These are phyloP conservation scores for Metaphire vulgaris DNA, from an alignment of 1,140 invertebrate genomes.

Conservation along the genomic window DNA sequence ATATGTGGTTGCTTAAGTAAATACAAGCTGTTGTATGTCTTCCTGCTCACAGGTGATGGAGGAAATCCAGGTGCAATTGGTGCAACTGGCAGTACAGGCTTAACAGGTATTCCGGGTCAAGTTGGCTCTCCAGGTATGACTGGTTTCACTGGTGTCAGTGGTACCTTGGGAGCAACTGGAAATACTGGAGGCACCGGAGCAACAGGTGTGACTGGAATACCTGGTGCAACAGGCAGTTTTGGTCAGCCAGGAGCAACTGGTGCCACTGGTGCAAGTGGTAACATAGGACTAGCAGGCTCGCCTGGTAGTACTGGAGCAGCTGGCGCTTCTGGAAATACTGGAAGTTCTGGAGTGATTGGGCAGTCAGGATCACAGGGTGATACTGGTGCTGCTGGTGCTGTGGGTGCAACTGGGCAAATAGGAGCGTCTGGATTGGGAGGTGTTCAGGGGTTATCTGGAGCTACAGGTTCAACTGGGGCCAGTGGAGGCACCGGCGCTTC, in stretches of 20 bases:
- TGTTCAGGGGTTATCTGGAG: background rate
- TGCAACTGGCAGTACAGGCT: background rate
- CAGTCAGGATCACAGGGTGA: background rate
- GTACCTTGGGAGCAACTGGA: conserved; percentile 8
- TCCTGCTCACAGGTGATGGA: background rate
- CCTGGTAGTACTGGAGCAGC: background rate
- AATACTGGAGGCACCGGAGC: background rate
- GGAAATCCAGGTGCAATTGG: background rate
- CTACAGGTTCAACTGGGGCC: background rate
- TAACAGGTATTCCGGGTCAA: background rate
- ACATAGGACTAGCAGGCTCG: background rate
- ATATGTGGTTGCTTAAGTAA: no score
- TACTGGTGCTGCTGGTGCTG: background rate
- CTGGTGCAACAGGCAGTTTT: background rate
- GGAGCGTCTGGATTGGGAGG: conserved; percentile 1
- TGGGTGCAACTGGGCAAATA: background rate
- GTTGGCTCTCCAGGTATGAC: conserved; percentile 6
- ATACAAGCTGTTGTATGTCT: no score
- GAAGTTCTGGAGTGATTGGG: background rate
- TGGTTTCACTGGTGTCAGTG: background rate
- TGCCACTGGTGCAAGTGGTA: background rate
- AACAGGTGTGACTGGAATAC: background rate
- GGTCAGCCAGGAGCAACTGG: background rate
- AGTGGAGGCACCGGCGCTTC: background rate
- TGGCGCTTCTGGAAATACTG: background rate